These are phyloP conservation scores for Uria lomvia DNA, from an alignment of 2,113 vertebrate species.

Conservation along the genomic window DNA sequence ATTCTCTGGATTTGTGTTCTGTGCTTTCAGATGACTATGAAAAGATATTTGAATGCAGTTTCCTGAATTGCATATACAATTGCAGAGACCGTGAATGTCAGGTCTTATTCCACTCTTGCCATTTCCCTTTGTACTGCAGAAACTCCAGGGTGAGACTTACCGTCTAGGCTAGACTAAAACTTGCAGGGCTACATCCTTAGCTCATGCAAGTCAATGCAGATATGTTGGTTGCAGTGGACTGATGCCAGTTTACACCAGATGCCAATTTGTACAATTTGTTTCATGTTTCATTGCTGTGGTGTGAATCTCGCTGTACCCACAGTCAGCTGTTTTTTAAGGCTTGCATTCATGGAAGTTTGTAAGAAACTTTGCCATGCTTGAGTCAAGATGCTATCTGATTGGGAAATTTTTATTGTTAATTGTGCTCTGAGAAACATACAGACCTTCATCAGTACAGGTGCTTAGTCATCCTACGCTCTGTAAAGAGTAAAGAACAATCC, in stretches of 20 bases:
- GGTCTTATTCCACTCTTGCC: not conserved
- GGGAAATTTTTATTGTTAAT: not conserved
- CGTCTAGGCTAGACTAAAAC: not conserved
- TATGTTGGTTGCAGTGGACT: not conserved
- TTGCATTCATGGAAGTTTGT: not conserved
- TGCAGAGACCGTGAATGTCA: accelerated
- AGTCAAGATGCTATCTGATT: not conserved
- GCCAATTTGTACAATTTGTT: not conserved
- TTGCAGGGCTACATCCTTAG: not conserved
- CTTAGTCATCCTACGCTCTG: not conserved
- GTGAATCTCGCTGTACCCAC: not conserved
- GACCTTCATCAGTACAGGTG: not conserved
- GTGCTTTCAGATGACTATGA: not conserved
- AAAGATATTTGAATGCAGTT: not conserved
- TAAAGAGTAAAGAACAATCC: not conserved
- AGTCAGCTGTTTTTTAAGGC: not conserved
- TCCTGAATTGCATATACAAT: too few relatives aligned
- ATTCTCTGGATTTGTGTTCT: not conserved
- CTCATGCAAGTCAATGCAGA: not conserved
- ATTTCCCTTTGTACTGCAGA: not conserved
- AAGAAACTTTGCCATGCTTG: not conserved
- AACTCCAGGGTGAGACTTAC: not conserved
- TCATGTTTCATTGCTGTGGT: not conserved
- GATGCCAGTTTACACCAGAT: not conserved
- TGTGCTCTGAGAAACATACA: not conserved